Evolutionary conservation across 1,140 invertebrate species (phyloP).

Genomic region (Globodera ellingtonae): DNA sequence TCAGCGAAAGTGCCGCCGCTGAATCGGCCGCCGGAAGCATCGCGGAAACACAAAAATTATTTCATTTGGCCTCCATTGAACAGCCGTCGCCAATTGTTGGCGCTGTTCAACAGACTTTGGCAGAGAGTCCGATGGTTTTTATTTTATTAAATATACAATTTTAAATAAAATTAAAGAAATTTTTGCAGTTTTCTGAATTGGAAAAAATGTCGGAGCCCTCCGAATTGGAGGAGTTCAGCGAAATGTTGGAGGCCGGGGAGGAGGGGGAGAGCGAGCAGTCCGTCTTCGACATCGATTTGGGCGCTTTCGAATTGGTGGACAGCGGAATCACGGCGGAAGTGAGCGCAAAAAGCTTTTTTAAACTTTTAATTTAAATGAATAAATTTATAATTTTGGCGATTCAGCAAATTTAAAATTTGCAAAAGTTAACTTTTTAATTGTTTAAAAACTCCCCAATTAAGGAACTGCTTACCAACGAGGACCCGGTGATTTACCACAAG

Average conservation of each 20-base stretch:
- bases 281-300: constrained; percentile 60
- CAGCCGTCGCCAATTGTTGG: constrained; percentile 13
- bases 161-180: constrained; percentile 7
- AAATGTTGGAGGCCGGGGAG: constrained; percentile 5
- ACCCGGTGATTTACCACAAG: constrained; percentile 63
- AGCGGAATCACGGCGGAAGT: constrained; percentile 59
- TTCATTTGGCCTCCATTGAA: constrained; percentile 20
- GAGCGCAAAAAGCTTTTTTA: background rate
- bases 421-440: background rate
- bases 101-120: constrained; percentile 6
- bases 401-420: background rate
- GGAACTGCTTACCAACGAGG: constrained; percentile 57
- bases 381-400: too few relatives aligned
- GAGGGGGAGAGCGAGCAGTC: constrained; percentile 24
- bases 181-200: background rate
- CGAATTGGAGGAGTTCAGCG: constrained; percentile 5
- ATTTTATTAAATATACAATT: background rate
- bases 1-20: constrained; percentile 11
- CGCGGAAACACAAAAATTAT: background rate
- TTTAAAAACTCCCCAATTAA: background rate
- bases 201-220: background rate
- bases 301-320: constrained; percentile 64
- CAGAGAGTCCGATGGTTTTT: background rate
- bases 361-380: too few relatives aligned
- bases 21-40: constrained; percentile 13